Conservation (phyloP, 2,888 invertebrate genomes). For the Anthophora plumipes region DNA sequence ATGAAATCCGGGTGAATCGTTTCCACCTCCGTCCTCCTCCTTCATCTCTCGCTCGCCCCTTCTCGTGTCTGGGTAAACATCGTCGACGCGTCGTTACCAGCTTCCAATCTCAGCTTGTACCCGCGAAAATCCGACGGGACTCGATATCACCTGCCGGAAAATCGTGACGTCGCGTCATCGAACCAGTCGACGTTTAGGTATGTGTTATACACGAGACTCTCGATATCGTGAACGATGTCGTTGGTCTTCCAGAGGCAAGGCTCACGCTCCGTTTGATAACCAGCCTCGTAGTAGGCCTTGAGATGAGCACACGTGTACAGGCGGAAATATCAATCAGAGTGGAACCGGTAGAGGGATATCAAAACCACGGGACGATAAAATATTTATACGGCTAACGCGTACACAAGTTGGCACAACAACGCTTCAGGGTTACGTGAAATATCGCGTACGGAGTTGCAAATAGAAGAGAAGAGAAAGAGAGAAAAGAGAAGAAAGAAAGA, state of each 20-base stretch:
- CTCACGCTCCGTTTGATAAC: slow-evolving; percentile 46
- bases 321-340: slow-evolving; percentile 37
- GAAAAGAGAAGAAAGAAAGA: not conserved
- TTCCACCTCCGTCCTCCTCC: slow-evolving; percentile 41
- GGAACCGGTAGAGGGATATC: slow-evolving; percentile 8
- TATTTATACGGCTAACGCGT: slow-evolving; percentile 17
- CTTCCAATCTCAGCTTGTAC: slow-evolving; percentile 68
- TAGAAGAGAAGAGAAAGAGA: not conserved
- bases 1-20: slow-evolving; percentile 64
- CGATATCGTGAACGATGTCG: slow-evolving; percentile 52
- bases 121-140: slow-evolving; percentile 65
- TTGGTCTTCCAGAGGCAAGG: slow-evolving; percentile 13
- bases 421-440: slow-evolving; percentile 19
- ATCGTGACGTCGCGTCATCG: slow-evolving; percentile 70
- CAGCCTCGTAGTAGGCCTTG: slow-evolving; percentile 4
- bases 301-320: not conserved
- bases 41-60: slow-evolving; percentile 18
- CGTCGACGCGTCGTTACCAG: slow-evolving; percentile 72
- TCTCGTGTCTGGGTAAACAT: slow-evolving; percentile 78
- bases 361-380: slow-evolving; percentile 14
- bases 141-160: slow-evolving; percentile 74
- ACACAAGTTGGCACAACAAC: no score
- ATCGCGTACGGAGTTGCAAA: not conserved
- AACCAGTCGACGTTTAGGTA: slow-evolving; percentile 46
- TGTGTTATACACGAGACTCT: slow-evolving; percentile 38